Percentiles rank a stretch among this genome's conserved stretches.
These are phyloP conservation scores for Mormyrus iriodes DNA, from an alignment of 2,113 vertebrate species.

Conservation along the genomic window DNA sequence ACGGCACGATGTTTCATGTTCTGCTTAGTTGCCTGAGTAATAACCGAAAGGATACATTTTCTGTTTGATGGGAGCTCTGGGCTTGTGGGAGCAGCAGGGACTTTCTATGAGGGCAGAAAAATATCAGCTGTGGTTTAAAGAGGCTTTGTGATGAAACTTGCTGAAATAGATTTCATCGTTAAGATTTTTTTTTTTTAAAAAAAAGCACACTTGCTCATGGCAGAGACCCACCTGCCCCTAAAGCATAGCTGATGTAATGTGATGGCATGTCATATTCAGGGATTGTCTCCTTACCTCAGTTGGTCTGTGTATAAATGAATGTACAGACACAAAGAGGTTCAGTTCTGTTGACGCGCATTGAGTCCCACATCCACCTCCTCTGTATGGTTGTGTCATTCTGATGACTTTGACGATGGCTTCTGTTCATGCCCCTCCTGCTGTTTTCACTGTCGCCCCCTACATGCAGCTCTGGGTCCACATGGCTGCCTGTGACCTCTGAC, in stretches of 20 bases:
- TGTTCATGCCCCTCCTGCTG: background rate
- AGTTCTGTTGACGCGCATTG: background rate
- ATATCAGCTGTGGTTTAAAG: background rate
- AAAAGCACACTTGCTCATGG: background rate
- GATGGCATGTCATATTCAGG: background rate
- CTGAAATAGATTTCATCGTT: background rate
- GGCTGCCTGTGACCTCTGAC: background rate
- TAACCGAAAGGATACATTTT: background rate
- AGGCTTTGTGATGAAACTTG: slow-evolving; percentile 3
- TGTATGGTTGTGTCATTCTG: background rate
- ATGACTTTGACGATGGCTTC: background rate
- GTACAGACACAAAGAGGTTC: background rate
- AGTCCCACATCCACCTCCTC: background rate
- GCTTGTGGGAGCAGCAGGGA: background rate
- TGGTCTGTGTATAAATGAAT: background rate
- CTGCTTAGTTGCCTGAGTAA: background rate
- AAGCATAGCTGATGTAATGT: background rate
- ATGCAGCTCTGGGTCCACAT: background rate
- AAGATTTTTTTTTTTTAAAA: background rate
- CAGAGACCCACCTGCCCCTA: background rate
- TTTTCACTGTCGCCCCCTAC: background rate
- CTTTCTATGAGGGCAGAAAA: background rate
- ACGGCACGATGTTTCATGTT: background rate
- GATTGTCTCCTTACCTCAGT: background rate
- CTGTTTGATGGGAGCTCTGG: no score